Evolutionary conservation across 2,797 vertebrate species (phyloP).

Genomic region (Pseudochirops cupreus): DNA sequence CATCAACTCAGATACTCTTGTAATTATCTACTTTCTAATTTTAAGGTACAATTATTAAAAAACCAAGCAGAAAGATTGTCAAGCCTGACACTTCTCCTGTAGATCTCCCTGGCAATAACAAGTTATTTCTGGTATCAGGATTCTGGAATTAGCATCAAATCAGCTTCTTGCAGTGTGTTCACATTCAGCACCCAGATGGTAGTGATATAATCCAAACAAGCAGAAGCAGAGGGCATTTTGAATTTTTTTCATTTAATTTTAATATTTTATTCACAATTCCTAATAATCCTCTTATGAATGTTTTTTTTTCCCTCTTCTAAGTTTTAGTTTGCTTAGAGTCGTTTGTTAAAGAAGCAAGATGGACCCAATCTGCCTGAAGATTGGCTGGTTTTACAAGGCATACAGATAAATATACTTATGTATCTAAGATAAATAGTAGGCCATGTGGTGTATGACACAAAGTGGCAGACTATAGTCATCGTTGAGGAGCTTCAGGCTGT

Average conservation of each 20-base stretch:
- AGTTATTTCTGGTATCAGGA: constrained; percentile 68
- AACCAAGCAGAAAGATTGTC: constrained; percentile 59
- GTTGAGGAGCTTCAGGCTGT: neutral
- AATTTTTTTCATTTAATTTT: neutral
- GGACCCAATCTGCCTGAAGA: constrained; percentile 10
- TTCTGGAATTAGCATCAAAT: constrained; percentile 58
- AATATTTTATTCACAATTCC: constrained; percentile 9
- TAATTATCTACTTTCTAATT: constrained; percentile 54
- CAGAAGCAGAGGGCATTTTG: constrained; percentile 6
- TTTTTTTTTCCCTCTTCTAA: constrained; percentile 9
- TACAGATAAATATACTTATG: neutral
- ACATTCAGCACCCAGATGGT: constrained; percentile 56
- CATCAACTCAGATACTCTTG: neutral
- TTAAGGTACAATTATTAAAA: constrained; percentile 66
- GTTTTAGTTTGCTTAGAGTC: neutral
- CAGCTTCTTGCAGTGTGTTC: accelerated
- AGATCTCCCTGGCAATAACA: constrained; percentile 34
- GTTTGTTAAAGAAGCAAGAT: constrained; percentile 2
- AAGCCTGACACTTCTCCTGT: constrained; percentile 69
- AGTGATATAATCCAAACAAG: constrained; percentile 52
- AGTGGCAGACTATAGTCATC: neutral
- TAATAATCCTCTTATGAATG: neutral
- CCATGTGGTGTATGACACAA: constrained; percentile 14
- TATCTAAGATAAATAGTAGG: constrained; percentile 1
- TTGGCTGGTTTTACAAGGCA: neutral